Evolutionary conservation across 2,888 invertebrate genomes (phyloP).

Genomic region (Chouioia cunea): DNA sequence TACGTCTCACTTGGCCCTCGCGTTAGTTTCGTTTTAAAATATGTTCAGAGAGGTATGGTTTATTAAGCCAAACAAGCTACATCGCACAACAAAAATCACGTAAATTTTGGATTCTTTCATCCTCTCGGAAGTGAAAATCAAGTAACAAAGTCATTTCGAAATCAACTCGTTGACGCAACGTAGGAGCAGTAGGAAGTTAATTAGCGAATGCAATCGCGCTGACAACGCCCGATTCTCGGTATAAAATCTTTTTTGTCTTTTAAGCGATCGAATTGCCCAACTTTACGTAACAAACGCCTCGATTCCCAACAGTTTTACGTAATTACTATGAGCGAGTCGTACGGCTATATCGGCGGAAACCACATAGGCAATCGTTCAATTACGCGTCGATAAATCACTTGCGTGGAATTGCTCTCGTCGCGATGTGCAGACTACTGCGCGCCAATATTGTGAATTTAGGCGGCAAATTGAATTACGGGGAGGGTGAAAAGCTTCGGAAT

Average conservation of each 20-base stretch:
- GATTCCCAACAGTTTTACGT: conserved; percentile 36
- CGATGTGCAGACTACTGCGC: too few relatives aligned
- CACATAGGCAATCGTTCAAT: conserved; percentile 16
- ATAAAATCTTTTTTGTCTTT: conserved; percentile 16
- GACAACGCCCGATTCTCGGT: not conserved
- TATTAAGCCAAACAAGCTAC: not conserved
- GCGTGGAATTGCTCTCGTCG: not conserved
- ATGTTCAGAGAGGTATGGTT: conserved; percentile 1
- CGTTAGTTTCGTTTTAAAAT: not conserved
- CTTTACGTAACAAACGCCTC: conserved; percentile 22
- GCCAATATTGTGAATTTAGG: too few relatives aligned
- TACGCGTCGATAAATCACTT: conserved; percentile 6
- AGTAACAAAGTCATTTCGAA: too few relatives aligned
- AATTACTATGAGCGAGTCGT: conserved; percentile 26
- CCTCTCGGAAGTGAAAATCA: too few relatives aligned
- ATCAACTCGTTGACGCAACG: not conserved
- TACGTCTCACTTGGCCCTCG: too few relatives aligned
- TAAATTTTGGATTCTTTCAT: too few relatives aligned
- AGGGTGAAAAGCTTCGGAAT: too few relatives aligned
- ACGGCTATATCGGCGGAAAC: not conserved
- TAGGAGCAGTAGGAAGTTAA: conserved; percentile 23
- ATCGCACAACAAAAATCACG: too few relatives aligned
- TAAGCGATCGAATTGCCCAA: conserved; percentile 17
- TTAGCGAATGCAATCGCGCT: conserved; percentile 35
- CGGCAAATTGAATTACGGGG: too few relatives aligned